Base-by-base conservation (phyloP, 2,888 invertebrate species). In the Pammene fasciana region DNA sequence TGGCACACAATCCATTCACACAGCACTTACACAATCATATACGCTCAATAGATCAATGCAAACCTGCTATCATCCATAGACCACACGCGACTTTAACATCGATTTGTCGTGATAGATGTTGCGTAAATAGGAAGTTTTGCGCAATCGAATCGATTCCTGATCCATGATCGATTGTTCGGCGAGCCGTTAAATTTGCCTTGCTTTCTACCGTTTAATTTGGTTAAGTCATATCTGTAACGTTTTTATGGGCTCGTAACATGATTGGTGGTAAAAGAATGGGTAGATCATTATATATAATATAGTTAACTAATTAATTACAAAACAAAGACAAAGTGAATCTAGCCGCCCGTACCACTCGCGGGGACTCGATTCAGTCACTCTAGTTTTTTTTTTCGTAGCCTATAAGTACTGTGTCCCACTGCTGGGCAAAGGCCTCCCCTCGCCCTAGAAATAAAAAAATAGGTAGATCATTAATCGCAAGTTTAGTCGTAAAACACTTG, bases 111-210 rank as follows among this genome's bases (percentile, higher is more conserved):
- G 68, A 36, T 54, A 54, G 34, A 2, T n/a, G 18, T 68, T 68
- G 36, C 50, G 65, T 45, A 45, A n/a, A 56, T 64, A 61, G 70
- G 61, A 60, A 50, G 67, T 14, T 73, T 73, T 66, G 56, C 70
- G 70, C 61, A 72, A 73, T 72, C 73, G 68, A 72, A 73, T 74
- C 74, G 74, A 72, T 76, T 73, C 75, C 72, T 73, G 67, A 72
- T 74, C 70, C 60, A 71, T 71, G 64, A 64, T 57, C 68, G 62
- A 65, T 59, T 61, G 66, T 56, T 61, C 68, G 55, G 57, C 48
- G 41, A 65, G 62, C 56, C 71, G 71, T 73, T 71, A 65, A 70
- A 73, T 65, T 61, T 34, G 55, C 50, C 56, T 70, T 65, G 64
- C 72, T 68, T 68, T 71, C 67, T 64, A 68, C 50, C 62, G 62